Evolutionary conservation across 2,113 vertebrate species (phyloP).

Genomic region (Columba janthina): DNA sequence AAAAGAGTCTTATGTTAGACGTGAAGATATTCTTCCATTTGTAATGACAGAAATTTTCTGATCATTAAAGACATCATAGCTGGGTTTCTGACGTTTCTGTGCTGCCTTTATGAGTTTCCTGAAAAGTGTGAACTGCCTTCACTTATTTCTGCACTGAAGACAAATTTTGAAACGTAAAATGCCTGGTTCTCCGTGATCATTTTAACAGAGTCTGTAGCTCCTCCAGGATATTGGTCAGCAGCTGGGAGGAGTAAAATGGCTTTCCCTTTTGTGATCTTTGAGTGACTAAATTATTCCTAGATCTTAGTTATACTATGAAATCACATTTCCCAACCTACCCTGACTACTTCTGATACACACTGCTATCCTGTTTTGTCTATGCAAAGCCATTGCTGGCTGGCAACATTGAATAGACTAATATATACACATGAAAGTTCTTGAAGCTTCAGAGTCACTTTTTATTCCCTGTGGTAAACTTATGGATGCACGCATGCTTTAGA

Average conservation of each 20-base stretch:
- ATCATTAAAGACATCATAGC: background rate
- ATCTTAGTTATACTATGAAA: background rate
- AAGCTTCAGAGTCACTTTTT: background rate
- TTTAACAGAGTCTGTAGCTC: background rate
- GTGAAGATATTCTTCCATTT: background rate
- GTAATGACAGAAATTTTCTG: background rate
- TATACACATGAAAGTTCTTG: background rate
- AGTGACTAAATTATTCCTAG: conserved; percentile 49
- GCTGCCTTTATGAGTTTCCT: conserved; percentile 46
- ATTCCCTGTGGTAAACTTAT: background rate
- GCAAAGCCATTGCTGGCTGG: background rate
- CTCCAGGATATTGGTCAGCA: conserved; percentile 23
- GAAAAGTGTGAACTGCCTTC: conserved; percentile 34
- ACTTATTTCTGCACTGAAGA: background rate
- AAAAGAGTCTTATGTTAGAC: background rate
- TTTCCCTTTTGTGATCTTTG: background rate
- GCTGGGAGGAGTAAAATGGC: background rate
- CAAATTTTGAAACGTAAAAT: background rate
- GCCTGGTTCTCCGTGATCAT: background rate
- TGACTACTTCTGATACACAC: background rate
- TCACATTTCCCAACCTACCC: conserved; percentile 4
- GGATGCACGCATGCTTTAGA: background rate
- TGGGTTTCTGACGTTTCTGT: background rate
- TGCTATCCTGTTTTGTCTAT: background rate
- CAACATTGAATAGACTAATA: background rate